Evolutionary conservation across 2,797 vertebrate genomes (phyloP), one percentile per base, ranked within the genome.

Genomic region (Poliocrania exsul): DNA sequence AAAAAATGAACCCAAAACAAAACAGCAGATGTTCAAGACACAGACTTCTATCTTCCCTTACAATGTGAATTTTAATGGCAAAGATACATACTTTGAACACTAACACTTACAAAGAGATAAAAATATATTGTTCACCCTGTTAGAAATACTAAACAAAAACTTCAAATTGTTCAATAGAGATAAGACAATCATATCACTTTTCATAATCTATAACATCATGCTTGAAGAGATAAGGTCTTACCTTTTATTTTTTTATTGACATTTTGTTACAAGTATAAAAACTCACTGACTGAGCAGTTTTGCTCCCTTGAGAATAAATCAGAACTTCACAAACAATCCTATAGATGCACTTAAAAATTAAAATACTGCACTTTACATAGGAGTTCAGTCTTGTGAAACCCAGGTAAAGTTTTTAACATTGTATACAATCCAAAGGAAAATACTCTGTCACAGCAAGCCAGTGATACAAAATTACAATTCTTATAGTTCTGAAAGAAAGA

Each of bases 21-120:
- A 97, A 74, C 90, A 94, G 90, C 90, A 96, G 95, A 97, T 94
- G 92, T 95, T 94, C 72, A 83, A 91, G 64, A 86, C 62, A 91
- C 42, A 70, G 80, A 53, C 61, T 86, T 89, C 67, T 71, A 84
- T 96, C 95, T 90, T 94, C 74, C 62, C 58, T 92, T 87, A 84
- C 88, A 73, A 73, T 60, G 35, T 78, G 78, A 94, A 95, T 93
- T 58, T 85, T 86, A 86, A 92, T 49, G 47, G 65, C 69, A 97
- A 95, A 95, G 85, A 96, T 40, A 33, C 4, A 21, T 17, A 53
- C 87, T 85, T 95, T 49, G 91, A 97, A 95, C 65, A 94, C n/a
- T 64, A 86, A 86, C 10, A 37, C 49, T 95, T 92, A 54, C 83
- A 96, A 96, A 86, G 54, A 90, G 18, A 96, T 51, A 95, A 90